phyloP scores from a whole-genome alignment of 2,888 invertebrate genomes.

The Apeira syringaria region DNA sequence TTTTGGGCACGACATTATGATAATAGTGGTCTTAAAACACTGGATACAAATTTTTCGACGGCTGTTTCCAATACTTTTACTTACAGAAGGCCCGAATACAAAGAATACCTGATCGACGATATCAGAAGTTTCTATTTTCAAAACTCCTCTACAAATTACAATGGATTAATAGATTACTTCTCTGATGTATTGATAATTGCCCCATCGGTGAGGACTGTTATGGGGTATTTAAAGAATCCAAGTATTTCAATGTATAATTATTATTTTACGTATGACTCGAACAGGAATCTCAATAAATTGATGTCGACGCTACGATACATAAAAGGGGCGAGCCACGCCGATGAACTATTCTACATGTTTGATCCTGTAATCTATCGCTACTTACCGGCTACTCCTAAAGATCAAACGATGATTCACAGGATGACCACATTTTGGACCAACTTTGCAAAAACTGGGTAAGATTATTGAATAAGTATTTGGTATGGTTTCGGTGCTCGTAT shows the following conservation, averaged over 20 bases:
- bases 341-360: slow-evolving; percentile 43
- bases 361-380: slow-evolving; percentile 27
- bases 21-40: slow-evolving; percentile 24
- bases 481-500: neutral
- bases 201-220: slow-evolving; percentile 29
- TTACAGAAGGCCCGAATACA: slow-evolving; percentile 22
- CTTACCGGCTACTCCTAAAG: slow-evolving; percentile 23
- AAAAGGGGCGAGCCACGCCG: slow-evolving; percentile 40
- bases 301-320: slow-evolving; percentile 19
- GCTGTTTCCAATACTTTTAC: slow-evolving; percentile 31
- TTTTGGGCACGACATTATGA: slow-evolving; percentile 36
- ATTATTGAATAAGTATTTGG: neutral
- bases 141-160: slow-evolving; percentile 24
- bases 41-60: slow-evolving; percentile 24
- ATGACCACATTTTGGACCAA: slow-evolving; percentile 42
- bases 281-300: slow-evolving; percentile 41
- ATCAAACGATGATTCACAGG: slow-evolving; percentile 30
- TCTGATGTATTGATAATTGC: slow-evolving; percentile 40
- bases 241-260: slow-evolving; percentile 39
- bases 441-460: slow-evolving; percentile 47
- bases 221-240: slow-evolving; percentile 24
- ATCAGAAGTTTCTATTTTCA: slow-evolving; percentile 39
- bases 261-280: slow-evolving; percentile 43
- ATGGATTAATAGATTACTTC: slow-evolving; percentile 41
- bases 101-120: slow-evolving; percentile 27